Evolutionary conservation across 2,888 invertebrate genomes (phyloP).

Genomic region (Plemyria rubiginata): DNA sequence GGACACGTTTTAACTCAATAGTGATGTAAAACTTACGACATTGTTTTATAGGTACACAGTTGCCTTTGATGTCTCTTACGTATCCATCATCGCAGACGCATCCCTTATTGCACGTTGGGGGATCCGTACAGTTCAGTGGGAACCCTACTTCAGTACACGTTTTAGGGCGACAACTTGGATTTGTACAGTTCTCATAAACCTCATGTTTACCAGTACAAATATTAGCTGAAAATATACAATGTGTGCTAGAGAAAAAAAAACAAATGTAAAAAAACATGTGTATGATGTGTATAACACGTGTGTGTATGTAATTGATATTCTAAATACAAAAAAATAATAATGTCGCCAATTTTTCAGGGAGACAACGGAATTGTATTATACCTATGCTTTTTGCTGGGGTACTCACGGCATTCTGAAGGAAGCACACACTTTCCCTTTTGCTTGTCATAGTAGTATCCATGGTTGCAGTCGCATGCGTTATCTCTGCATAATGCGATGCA

Average conservation of each 20-base stretch:
- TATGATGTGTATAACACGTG: too few relatives aligned
- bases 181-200: conserved; percentile 35
- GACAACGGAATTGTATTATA: too few relatives aligned
- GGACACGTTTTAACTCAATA: background rate
- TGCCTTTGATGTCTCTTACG: conserved; percentile 40
- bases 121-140: conserved; percentile 38
- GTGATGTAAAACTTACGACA: conserved; percentile 46
- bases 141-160: conserved; percentile 46
- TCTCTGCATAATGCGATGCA: conserved; percentile 38
- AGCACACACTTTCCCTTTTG: conserved; percentile 40
- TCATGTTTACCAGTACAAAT: conserved; percentile 18
- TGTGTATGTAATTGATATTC: too few relatives aligned
- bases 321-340: too few relatives aligned
- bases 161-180: conserved; percentile 35
- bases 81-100: conserved; percentile 46
- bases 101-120: conserved; percentile 29
- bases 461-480: conserved; percentile 45
- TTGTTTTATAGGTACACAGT: conserved; percentile 45
- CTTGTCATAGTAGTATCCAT: conserved; percentile 38
- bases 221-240: background rate
- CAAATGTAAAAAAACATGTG: too few relatives aligned
- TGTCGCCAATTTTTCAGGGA: too few relatives aligned
- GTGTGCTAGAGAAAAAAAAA: background rate
- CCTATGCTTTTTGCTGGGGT: too few relatives aligned
- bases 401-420: conserved; percentile 48